Conservation (phyloP, 2,888 invertebrate species). For the Drosophila infuscata region DNA sequence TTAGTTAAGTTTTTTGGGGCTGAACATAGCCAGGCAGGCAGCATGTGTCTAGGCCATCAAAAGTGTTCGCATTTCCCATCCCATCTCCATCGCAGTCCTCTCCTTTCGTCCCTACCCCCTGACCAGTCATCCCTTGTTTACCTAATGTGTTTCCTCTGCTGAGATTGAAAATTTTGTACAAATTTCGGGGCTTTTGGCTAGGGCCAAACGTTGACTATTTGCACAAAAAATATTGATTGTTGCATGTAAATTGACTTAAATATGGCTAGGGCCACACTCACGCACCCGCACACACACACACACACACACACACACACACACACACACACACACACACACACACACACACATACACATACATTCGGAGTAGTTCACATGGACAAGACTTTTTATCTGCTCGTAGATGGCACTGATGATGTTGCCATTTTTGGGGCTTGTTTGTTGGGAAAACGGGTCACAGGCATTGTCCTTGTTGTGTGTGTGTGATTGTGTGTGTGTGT, state of each 20-base stretch:
- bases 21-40: slow-evolving; percentile 1
- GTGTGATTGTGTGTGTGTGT: neutral
- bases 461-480: slow-evolving; percentile 13
- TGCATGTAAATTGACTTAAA: slow-evolving; percentile 73
- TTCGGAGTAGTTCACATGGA: slow-evolving; percentile 7
- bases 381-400: slow-evolving; percentile 48
- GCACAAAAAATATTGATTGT: slow-evolving; percentile 72
- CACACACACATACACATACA: neutral
- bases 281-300: slow-evolving; percentile 21
- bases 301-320: slow-evolving; percentile 4
- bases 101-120: neutral
- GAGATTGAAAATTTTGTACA: slow-evolving; percentile 55
- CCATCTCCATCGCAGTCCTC: neutral
- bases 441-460: slow-evolving; percentile 9
- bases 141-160: slow-evolving; percentile 6
- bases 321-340: neutral
- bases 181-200: slow-evolving; percentile 26
- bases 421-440: slow-evolving; percentile 47
- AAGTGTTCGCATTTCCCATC: slow-evolving; percentile 2
- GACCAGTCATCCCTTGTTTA: neutral
- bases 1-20: slow-evolving; percentile 59
- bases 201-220: slow-evolving; percentile 57
- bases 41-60: slow-evolving; percentile 40
- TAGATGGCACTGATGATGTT: slow-evolving; percentile 65
- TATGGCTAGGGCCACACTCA: slow-evolving; percentile 38